A percentile compares a stretch with the other conserved stretches of the same genome.
Conservation (phyloP, 2,888 invertebrate species). For the Argyresthia albistria region DNA sequence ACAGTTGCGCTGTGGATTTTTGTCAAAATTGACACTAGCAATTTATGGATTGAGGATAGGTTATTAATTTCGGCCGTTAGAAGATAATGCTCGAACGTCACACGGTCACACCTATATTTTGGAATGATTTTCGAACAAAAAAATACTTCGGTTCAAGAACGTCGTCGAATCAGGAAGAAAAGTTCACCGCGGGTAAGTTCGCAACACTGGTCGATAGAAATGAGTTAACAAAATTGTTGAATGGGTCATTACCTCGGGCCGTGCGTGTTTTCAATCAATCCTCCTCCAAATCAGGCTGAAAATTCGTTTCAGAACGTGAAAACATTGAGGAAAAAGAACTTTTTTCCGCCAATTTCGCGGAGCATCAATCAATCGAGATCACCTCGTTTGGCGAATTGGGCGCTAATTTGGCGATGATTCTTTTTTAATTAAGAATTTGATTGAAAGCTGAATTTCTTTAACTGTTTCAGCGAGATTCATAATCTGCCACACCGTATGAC, state of each 20-base stretch:
- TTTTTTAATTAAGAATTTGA: neutral
- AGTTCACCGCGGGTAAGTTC: conserved; percentile 14
- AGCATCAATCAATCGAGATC: neutral
- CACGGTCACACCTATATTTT: too few relatives aligned
- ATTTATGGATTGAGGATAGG: too few relatives aligned
- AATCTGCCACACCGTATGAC: too few relatives aligned
- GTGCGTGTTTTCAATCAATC: conserved; percentile 29
- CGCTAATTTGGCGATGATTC: neutral
- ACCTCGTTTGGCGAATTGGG: neutral
- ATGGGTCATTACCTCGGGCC: conserved; percentile 41
- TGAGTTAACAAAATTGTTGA: conserved; percentile 47
- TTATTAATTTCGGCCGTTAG: too few relatives aligned
- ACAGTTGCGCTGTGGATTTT: too few relatives aligned
- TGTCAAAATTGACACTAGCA: too few relatives aligned
- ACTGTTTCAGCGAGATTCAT: too few relatives aligned
- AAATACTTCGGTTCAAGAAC: too few relatives aligned
- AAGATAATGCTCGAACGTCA: too few relatives aligned
- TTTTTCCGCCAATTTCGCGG: conserved; percentile 1
- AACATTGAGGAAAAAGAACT: too few relatives aligned
- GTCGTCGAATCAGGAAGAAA: neutral
- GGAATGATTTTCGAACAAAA: too few relatives aligned
- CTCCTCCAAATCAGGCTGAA: conserved; percentile 23
- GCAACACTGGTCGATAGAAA: conserved; percentile 18
- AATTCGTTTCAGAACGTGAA: conserved; percentile 17
- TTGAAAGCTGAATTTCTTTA: too few relatives aligned